phyloP scores from a whole-genome alignment of 2,113 vertebrate species.

The Callionymus lyra region DNA sequence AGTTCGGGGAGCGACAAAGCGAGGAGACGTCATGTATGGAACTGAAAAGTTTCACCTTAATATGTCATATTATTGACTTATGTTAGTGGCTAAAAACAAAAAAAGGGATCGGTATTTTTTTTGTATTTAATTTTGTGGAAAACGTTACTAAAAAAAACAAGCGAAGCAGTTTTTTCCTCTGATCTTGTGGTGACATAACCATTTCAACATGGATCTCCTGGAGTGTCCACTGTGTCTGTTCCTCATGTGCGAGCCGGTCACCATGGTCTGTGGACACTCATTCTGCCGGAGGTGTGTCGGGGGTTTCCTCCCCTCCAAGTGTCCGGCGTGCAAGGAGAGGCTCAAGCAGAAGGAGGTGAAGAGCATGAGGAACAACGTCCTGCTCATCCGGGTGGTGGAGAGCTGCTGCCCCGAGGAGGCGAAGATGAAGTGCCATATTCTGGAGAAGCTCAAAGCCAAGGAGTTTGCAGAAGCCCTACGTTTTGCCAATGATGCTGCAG shows the following conservation, averaged over 20 bases:
- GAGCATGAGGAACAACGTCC: conserved; percentile 61
- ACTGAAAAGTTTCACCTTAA: background rate
- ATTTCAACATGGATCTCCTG: conserved; percentile 65
- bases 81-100: too few species aligned
- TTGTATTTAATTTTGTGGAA: too few species aligned
- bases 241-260: conserved; percentile 75
- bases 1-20: background rate
- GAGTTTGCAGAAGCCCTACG: conserved; percentile 66
- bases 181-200: conserved; percentile 13
- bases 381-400: conserved; percentile 69
- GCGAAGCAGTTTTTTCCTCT: conserved; percentile 1
- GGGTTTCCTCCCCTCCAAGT: conserved; percentile 51
- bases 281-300: conserved; percentile 74
- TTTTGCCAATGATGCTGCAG: conserved; percentile 59
- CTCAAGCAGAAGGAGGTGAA: conserved; percentile 54
- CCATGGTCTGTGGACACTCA: conserved; percentile 76
- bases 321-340: conserved; percentile 66
- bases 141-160: background rate
- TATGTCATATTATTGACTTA: too few species aligned
- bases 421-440: conserved; percentile 48
- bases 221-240: conserved; percentile 72
- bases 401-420: conserved; percentile 64
- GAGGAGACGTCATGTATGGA: background rate
- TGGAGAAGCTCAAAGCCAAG: conserved; percentile 51
- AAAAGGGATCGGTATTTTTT: too few species aligned